These are phyloP conservation scores for Diplazon laetatorius DNA, from an alignment of 2,888 invertebrate species.

Conservation along the genomic window DNA sequence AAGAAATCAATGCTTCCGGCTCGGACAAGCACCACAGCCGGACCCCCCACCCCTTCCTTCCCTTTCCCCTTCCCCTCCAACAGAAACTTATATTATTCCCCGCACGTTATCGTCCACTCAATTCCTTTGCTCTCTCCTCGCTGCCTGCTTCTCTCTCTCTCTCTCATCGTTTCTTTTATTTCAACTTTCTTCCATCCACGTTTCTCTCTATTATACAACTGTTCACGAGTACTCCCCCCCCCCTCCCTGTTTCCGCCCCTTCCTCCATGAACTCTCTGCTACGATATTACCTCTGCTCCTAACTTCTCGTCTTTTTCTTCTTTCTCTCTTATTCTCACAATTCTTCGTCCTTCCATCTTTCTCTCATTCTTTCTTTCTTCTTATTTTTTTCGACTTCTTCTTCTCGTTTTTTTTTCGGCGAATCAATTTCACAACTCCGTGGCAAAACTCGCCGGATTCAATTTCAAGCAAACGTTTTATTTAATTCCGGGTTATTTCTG, in stretches of 20 bases:
- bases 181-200: slow-evolving; percentile 62
- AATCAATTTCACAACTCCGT: slow-evolving; percentile 64
- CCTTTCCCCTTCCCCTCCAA: no score
- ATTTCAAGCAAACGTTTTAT: slow-evolving; percentile 61
- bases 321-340: slow-evolving; percentile 7
- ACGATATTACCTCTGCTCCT: slow-evolving; percentile 54
- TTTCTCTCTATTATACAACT: slow-evolving; percentile 65
- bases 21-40: slow-evolving; percentile 53
- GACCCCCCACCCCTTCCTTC: no score
- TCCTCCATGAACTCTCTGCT: slow-evolving; percentile 38
- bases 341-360: background rate
- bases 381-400: slow-evolving; percentile 14
- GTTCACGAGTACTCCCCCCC: slow-evolving; percentile 59
- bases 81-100: slow-evolving; percentile 65
- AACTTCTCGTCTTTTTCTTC: no score
- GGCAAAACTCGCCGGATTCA: slow-evolving; percentile 58
- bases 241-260: background rate
- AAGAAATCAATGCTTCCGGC: slow-evolving; percentile 65
- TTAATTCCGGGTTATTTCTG: slow-evolving; percentile 45
- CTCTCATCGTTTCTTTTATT: slow-evolving; percentile 53
- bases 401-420: slow-evolving; percentile 35
- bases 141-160: no score
- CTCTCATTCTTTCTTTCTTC: slow-evolving; percentile 16
- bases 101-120: slow-evolving; percentile 66
- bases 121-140: slow-evolving; percentile 54